Evolutionary conservation across 2,888 invertebrate species (phyloP).

Genomic region (Ormyrus pomaceus): DNA sequence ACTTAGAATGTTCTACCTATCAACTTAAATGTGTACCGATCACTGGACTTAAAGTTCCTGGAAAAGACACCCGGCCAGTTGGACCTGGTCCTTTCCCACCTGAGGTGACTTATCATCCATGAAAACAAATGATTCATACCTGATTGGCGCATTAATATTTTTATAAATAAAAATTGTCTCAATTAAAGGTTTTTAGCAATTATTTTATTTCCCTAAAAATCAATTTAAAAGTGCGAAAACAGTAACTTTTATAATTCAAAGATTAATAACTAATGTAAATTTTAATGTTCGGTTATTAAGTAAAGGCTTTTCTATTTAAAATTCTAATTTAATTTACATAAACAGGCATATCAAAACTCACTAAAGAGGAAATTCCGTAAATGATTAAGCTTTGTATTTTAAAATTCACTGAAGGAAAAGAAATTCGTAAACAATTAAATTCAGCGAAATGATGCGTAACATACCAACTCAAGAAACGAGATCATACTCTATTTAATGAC

Average conservation of each 20-base stretch:
- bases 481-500: slow-evolving; percentile 34
- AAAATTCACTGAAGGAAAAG: slow-evolving; percentile 23
- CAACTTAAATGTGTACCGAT: slow-evolving; percentile 54
- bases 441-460: slow-evolving; percentile 47
- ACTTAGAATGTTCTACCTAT: slow-evolving; percentile 56
- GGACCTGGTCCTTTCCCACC: slow-evolving; percentile 47
- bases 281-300: not conserved
- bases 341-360: no score
- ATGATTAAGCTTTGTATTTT: no score
- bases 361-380: not conserved
- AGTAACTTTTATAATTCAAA: no score
- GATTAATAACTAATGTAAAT: not conserved
- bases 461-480: slow-evolving; percentile 30
- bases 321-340: not conserved
- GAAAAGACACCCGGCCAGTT: slow-evolving; percentile 56
- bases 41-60: slow-evolving; percentile 47
- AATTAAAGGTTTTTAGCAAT: no score
- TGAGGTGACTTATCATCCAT: not conserved
- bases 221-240: no score
- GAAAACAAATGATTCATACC: not conserved
- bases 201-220: no score
- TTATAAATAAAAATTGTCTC: no score
- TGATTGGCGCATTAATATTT: no score
- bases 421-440: slow-evolving; percentile 44
- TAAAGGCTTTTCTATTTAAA: not conserved